Percentiles rank a stretch among this genome's conserved stretches.
phyloP scores from a whole-genome alignment of 2,888 invertebrate species.

The Drosophila testacea region DNA sequence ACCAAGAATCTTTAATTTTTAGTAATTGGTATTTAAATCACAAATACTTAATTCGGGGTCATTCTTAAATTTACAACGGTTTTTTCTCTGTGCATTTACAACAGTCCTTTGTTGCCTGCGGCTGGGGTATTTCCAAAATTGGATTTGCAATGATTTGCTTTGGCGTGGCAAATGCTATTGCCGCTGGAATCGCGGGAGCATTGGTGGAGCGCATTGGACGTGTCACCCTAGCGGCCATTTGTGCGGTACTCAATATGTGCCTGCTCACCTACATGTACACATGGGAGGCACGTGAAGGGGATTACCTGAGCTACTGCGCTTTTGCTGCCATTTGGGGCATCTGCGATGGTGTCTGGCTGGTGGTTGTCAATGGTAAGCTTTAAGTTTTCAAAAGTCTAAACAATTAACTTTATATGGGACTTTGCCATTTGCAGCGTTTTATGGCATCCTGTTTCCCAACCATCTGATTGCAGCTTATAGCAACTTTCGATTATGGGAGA shows the following conservation, averaged over 20 bases:
- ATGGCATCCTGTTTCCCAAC: slow-evolving; percentile 93
- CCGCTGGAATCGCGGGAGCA: slow-evolving; percentile 92
- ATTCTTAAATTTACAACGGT: too few relatives aligned
- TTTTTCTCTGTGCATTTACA: slow-evolving; percentile 4
- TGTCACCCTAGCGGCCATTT: slow-evolving; percentile 91
- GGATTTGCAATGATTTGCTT: slow-evolving; percentile 98
- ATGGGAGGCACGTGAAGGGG: slow-evolving; percentile 90
- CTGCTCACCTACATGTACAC: slow-evolving; percentile 89
- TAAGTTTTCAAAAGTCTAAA: neutral
- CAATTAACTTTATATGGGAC: neutral
- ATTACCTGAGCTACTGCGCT: slow-evolving; percentile 90
- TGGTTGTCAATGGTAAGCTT: slow-evolving; percentile 94
- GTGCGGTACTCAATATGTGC: slow-evolving; percentile 89
- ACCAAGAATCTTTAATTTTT: too few relatives aligned
- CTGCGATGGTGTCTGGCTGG: slow-evolving; percentile 96
- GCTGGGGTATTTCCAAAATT: slow-evolving; percentile 95
- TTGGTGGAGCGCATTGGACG: slow-evolving; percentile 91
- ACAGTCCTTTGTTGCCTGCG: slow-evolving; percentile 93
- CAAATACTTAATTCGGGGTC: too few relatives aligned
- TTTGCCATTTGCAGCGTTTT: slow-evolving; percentile 87
- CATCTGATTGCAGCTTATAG: slow-evolving; percentile 96
- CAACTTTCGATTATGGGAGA: slow-evolving; percentile 96
- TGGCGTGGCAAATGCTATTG: slow-evolving; percentile 94
- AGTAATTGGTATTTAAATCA: too few relatives aligned
- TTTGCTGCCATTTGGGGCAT: slow-evolving; percentile 95